Base-by-base conservation (phyloP, 2,888 invertebrate species). In the Parnassius glacialis region DNA sequence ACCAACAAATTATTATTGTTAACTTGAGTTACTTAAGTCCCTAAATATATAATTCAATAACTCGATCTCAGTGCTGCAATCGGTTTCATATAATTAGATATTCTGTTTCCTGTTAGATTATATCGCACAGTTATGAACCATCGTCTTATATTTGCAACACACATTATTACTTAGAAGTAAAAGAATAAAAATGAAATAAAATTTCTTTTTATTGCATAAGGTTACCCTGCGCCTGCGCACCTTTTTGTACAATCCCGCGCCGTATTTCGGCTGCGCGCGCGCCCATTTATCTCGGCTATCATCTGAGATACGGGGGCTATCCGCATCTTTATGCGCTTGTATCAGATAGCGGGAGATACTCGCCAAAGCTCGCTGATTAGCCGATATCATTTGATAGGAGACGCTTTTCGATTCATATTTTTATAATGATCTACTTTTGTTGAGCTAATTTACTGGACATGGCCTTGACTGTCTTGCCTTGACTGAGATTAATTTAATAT, bases 211-310 rank as follows among this genome's bases (percentile, higher is more conserved):
- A 25, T 62, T n/a, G 78, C 78, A 84, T 78, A 73, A 25, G 9
- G 11, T 73, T 71, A 48, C 81, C 80, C 76, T 58, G 70, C 79
- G 79, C 74, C 66, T 73, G 76, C 76, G 81, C 79, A 73, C 78
- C 87, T 87, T 87, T 89, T 88, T 87, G 87, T 78, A 79, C 80
- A 67, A 70, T 73, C 74, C 78, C 75, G 69, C 73, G 74, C 78
- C 80, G 87, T 90, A 90, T 90, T 90, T 90, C 83, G 90, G 90
- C 86, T 85, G 88, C 81, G 83, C 78, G 83, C 81, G 73, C 77
- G 69, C 69, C 78, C 81, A 79, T 87, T 87, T 90, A 89, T 89
- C 89, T 84, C 74, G 69, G 79, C 81, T 83, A 85, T 85, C 85
- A 85, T 87, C 88, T 82, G 81, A 83, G 88, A 89, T 87, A 86